phyloP scores from a whole-genome alignment of 1,140 invertebrate species.

The Drosophila sp. region DNA sequence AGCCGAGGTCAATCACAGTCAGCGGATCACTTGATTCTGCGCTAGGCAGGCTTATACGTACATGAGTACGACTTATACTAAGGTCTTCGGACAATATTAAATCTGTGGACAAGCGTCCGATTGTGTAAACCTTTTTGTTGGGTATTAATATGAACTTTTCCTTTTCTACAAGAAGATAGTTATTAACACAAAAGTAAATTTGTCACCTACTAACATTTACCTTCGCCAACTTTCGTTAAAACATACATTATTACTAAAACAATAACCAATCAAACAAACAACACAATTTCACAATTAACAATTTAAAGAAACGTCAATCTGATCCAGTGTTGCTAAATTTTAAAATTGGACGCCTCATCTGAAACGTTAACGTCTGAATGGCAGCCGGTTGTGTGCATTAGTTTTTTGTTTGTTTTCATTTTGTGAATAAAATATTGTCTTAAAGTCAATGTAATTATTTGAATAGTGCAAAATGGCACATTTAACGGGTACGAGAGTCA shows the following conservation, averaged over 20 bases:
- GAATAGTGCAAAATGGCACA: conserved; percentile 62
- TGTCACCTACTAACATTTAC: conserved; percentile 30
- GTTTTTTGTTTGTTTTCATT: conserved; percentile 16
- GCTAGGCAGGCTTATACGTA: conserved; percentile 81
- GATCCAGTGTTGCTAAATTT: too few species aligned
- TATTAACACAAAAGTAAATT: neutral
- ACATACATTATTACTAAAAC: conserved; percentile 57
- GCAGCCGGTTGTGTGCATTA: conserved; percentile 25
- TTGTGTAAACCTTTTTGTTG: conserved; percentile 51
- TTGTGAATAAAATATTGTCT: conserved; percentile 6
- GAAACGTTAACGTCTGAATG: conserved; percentile 34
- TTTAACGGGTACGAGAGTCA: conserved; percentile 87
- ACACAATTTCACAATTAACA: conserved; percentile 45
- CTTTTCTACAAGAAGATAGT: conserved; percentile 26
- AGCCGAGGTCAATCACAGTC: conserved; percentile 84
- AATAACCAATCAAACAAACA: conserved; percentile 24
- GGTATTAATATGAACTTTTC: conserved; percentile 66
- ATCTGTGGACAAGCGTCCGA: conserved; percentile 74
- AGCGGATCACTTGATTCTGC: conserved; percentile 21
- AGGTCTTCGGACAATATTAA: conserved; percentile 85
- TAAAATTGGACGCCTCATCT: too few species aligned
- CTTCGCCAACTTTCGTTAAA: conserved; percentile 43
- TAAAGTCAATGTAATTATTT: conserved; percentile 19
- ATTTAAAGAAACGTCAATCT: neutral
- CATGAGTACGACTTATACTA: conserved; percentile 87